Evolutionary conservation across 2,113 vertebrate species (phyloP), one percentile per base, ranked within the genome.

Genomic region (Dasypus novemcinctus): DNA sequence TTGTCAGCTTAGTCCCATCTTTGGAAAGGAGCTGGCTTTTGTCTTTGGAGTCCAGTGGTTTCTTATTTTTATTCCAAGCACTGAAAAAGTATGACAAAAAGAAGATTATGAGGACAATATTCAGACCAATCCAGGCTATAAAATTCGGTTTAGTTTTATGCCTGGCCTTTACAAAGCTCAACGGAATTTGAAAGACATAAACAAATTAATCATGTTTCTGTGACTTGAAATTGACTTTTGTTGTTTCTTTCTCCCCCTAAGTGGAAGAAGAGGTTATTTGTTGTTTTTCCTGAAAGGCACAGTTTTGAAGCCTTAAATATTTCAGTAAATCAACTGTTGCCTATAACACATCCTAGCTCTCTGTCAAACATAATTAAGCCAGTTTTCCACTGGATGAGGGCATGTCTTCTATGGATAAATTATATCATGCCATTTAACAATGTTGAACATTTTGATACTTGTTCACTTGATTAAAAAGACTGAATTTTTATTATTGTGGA

Each of bases 401-500:
- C 49, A 49, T 87, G 66, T 97, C 90, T 89, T 97, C 86, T 96
- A 36, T 95, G 95, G 97, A 96, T 93, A 83, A 97, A 95, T 96
- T 96, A 95, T 82, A 95, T 97, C 87, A 96, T 96, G 95, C 75
- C 87, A 91, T 96, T 97, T 98, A 98, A 13, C 74, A 96, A 81
- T 95, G 94, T 93, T 97, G 96, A 97, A 83, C 88, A 95, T 87
- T 96, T 98, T 97, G 54, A 18, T 96, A 95, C 87, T 43, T 96
- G 96, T 98, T 97, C 84, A 93, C 38, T 98, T 98, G 93, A 98
- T 98, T 98, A 97, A 98, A 98, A 0, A 2, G 93, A 96, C 91
- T 97, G 94, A 96, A 95, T 98, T 98, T 59, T 98, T 97, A 94
- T 97, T 95, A 83, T 92, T 97, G 94, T 96, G 98, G 97, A 94